Evolutionary conservation across 1,140 invertebrate species (phyloP).

Genomic region (Nasonia giraulti): DNA sequence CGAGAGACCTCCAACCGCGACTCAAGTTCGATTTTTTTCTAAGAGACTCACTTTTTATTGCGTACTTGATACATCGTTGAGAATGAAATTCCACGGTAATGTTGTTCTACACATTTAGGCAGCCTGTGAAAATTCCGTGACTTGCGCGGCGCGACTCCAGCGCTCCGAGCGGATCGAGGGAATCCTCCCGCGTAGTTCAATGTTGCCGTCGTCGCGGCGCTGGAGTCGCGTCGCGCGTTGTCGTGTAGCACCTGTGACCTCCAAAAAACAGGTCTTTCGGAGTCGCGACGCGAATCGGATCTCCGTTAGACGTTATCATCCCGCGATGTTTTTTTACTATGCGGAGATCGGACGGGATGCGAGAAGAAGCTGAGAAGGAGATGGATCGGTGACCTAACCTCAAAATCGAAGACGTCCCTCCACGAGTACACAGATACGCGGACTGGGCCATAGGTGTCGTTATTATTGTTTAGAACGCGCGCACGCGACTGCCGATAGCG

Average conservation of each 20-base stretch:
- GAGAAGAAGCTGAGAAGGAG: conserved; percentile 38
- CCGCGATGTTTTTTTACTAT: conserved; percentile 40
- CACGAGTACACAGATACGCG: conserved; percentile 1
- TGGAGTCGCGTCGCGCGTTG: not conserved
- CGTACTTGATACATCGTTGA: not conserved
- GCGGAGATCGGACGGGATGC: not conserved
- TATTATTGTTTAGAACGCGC: conserved; percentile 31
- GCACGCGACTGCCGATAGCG: conserved; percentile 47
- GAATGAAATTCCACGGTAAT: conserved; percentile 34
- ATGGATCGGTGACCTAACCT: not conserved
- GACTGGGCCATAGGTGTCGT: conserved; percentile 44
- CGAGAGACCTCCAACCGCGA: conserved; percentile 19
- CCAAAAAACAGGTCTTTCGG: conserved; percentile 27
- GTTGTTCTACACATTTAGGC: not conserved
- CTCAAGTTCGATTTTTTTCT: conserved; percentile 50
- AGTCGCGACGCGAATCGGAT: not conserved
- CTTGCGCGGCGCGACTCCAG: not conserved
- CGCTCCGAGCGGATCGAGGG: not conserved
- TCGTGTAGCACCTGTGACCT: not conserved
- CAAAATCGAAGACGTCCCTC: conserved; percentile 16
- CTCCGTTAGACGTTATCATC: not conserved
- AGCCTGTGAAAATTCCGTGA: not conserved
- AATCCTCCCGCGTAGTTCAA: not conserved
- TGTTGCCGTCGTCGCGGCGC: not conserved
- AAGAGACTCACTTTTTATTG: conserved; percentile 2